phyloP scores from a whole-genome alignment of 23 tunicate genomes.

The Trididemnum clinides region DNA sequence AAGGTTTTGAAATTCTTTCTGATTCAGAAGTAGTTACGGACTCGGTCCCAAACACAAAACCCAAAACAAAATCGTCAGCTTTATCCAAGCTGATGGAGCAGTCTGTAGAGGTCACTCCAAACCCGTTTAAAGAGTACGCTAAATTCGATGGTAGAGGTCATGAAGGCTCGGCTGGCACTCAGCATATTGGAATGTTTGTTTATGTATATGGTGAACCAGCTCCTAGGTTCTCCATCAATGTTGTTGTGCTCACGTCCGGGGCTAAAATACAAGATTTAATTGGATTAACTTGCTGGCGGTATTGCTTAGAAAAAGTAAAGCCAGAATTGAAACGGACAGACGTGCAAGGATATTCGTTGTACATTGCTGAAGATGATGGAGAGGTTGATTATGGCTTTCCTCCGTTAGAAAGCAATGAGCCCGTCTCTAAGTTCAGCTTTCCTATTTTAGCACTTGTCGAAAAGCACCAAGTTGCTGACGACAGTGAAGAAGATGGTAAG shows the following conservation, averaged over 20 bases:
- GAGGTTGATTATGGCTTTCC: constrained; percentile 87
- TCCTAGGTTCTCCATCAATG: constrained; percentile 55
- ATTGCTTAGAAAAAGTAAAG: constrained; percentile 34
- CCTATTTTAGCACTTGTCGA: constrained; percentile 81
- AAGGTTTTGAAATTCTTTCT: background rate
- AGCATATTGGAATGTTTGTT: constrained; percentile 67
- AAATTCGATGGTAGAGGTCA: constrained; percentile 86
- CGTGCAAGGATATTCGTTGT: constrained; percentile 57
- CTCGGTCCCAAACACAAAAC: background rate
- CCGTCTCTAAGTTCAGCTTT: constrained; percentile 74
- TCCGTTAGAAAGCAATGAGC: constrained; percentile 64
- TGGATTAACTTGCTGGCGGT: constrained; percentile 87
- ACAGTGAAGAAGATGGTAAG: constrained; percentile 43
- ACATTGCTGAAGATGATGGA: constrained; percentile 90
- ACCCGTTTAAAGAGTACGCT: constrained; percentile 87
- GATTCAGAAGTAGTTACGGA: background rate
- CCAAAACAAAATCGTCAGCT: background rate
- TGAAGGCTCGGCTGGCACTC: constrained; percentile 40
- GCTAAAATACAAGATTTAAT: constrained; percentile 73
- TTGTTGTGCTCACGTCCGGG: constrained; percentile 45
- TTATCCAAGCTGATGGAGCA: constrained; percentile 49
- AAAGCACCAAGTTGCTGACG: constrained; percentile 37
- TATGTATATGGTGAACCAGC: constrained; percentile 61
- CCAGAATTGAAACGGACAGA: constrained; percentile 59
- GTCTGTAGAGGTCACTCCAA: constrained; percentile 24